phyloP scores from a whole-genome alignment of 2,888 invertebrate species.

The Margaritifera margaritifera region DNA sequence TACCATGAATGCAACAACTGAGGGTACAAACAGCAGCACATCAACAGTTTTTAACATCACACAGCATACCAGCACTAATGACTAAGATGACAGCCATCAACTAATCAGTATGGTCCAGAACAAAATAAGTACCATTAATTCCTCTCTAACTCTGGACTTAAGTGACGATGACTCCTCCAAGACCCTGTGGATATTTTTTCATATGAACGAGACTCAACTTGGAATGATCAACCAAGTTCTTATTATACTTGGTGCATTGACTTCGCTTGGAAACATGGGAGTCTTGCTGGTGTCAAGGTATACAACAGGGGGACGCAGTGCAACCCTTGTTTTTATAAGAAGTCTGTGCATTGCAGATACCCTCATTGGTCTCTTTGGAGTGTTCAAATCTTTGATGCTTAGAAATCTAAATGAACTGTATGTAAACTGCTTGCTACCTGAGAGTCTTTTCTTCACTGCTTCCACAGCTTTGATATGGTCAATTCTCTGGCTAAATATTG shows the following conservation, averaged over 20 bases:
- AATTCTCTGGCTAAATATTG: slow-evolving; percentile 53
- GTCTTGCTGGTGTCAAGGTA: slow-evolving; percentile 53
- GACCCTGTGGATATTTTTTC: neutral
- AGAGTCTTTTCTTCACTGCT: slow-evolving; percentile 60
- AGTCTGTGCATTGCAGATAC: slow-evolving; percentile 58
- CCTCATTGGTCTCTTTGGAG: slow-evolving; percentile 56
- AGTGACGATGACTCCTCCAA: too few species aligned
- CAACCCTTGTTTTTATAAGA: slow-evolving; percentile 61
- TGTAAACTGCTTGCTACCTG: slow-evolving; percentile 66
- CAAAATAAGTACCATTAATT: too few species aligned
- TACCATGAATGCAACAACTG: too few species aligned
- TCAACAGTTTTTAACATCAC: too few species aligned
- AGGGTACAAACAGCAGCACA: too few species aligned
- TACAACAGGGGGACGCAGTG: slow-evolving; percentile 53
- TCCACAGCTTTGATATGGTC: slow-evolving; percentile 52
- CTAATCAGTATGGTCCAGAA: too few species aligned
- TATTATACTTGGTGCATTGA: slow-evolving; percentile 30
- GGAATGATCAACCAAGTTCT: too few species aligned
- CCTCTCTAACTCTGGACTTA: too few species aligned
- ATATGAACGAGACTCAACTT: too few species aligned
- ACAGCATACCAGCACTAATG: too few species aligned
- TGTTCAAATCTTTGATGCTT: slow-evolving; percentile 55
- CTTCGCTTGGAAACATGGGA: slow-evolving; percentile 44
- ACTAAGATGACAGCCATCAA: too few species aligned
- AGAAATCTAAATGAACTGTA: slow-evolving; percentile 32